Conservation (phyloP, 1,140 invertebrate genomes). For the Rhopalosiphum maidis region DNA sequence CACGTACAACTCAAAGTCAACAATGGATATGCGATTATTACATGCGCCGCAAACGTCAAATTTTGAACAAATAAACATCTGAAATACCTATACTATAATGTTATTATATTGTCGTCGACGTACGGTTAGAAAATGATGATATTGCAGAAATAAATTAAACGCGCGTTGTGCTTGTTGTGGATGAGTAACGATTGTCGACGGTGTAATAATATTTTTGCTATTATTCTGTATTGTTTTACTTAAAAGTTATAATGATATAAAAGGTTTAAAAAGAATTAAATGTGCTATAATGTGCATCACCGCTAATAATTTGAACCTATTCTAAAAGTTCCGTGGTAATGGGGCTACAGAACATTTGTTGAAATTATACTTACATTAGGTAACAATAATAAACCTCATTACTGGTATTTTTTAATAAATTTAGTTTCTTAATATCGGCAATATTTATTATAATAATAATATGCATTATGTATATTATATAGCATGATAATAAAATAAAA, state of each 20-base stretch:
- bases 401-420: too few species aligned
- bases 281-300: neutral
- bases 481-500: too few species aligned
- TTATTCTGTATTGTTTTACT: neutral
- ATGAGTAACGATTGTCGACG: neutral
- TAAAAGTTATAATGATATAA: neutral
- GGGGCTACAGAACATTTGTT: too few species aligned
- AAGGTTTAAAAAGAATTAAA: neutral
- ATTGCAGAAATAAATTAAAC: constrained; percentile 3
- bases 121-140: neutral
- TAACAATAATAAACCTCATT: too few species aligned
- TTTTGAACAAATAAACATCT: constrained; percentile 8
- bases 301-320: neutral
- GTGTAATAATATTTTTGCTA: neutral
- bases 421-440: too few species aligned
- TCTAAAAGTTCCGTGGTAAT: too few species aligned
- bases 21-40: neutral
- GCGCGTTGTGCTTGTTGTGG: neutral
- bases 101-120: neutral
- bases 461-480: too few species aligned
- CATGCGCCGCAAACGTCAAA: neutral
- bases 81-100: neutral
- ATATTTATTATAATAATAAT: too few species aligned
- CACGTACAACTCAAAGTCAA: constrained; percentile 5
- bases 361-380: too few species aligned